phyloP scores from a whole-genome alignment of 2,113 vertebrate genomes.

The Petrocephalus zakoni region DNA sequence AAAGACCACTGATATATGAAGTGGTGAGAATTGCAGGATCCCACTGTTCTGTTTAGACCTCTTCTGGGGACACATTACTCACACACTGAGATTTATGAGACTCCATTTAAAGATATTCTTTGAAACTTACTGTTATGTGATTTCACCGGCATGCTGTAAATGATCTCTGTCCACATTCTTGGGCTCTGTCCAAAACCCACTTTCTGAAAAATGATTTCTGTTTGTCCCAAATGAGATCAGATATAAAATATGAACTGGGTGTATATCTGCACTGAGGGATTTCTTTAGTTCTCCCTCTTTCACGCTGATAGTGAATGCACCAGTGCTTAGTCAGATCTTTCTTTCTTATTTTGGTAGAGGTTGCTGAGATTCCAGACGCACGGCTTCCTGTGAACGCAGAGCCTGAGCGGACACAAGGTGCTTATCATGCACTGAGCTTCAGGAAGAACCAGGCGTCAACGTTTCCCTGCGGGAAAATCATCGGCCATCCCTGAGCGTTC shows the following conservation, averaged over 20 bases:
- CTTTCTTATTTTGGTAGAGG: not conserved
- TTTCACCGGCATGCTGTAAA: not conserved
- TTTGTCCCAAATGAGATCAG: not conserved
- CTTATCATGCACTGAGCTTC: not conserved
- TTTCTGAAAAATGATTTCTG: not conserved
- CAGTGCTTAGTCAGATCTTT: not conserved
- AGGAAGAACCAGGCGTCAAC: not conserved
- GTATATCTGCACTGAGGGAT: not conserved
- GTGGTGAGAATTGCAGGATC: not conserved
- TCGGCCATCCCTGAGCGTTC: not conserved
- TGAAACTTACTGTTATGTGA: not conserved
- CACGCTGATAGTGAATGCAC: not conserved
- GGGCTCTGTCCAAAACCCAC: not conserved
- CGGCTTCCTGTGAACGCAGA: not conserved
- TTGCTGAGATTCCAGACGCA: not conserved
- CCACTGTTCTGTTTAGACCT: not conserved
- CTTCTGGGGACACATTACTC: not conserved
- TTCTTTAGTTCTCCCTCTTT: not conserved
- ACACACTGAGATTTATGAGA: not conserved
- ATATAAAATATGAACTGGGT: not conserved
- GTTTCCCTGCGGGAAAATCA: not conserved
- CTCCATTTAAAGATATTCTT: not conserved
- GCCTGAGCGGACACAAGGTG: not conserved
- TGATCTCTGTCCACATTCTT: not conserved
- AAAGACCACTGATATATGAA: not conserved